A percentile compares a stretch with the other conserved stretches of the same genome.
phyloP scores from a whole-genome alignment of 2,797 vertebrate genomes.

The Sebastes ruberrimus region DNA sequence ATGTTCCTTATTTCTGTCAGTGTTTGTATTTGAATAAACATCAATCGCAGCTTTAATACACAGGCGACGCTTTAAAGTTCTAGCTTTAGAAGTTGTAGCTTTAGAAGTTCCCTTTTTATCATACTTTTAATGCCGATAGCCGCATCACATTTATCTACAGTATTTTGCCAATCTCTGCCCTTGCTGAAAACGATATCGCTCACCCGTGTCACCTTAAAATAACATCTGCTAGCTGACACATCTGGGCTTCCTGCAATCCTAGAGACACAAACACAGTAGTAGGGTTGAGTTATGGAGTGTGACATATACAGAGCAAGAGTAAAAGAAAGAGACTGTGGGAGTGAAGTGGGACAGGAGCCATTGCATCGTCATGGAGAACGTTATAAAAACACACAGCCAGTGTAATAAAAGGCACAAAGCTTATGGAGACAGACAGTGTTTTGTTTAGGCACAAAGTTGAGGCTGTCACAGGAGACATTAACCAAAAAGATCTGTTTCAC shows the following conservation, averaged over 20 bases:
- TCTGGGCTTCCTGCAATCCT: not conserved
- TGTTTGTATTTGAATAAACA: not conserved
- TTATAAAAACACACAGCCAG: constrained; percentile 23
- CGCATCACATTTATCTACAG: not conserved
- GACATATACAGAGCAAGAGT: constrained; percentile 16
- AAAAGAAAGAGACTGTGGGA: not conserved
- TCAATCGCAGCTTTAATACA: constrained; percentile 2
- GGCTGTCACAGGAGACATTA: too few relatives aligned
- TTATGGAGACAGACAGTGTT: not conserved
- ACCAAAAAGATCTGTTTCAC: not conserved
- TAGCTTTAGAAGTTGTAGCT: not conserved
- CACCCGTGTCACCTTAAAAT: constrained; percentile 3
- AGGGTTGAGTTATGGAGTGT: constrained; percentile 28
- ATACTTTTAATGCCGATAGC: not conserved
- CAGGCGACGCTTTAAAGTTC: not conserved
- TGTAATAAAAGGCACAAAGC: constrained; percentile 14
- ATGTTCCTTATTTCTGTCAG: not conserved
- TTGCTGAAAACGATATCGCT: constrained; percentile 11
- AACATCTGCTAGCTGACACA: constrained; percentile 11
- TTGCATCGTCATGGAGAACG: constrained; percentile 22
- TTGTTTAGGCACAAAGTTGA: not conserved
- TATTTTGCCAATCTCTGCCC: not conserved
- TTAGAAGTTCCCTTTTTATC: not conserved
- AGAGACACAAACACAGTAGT: constrained; percentile 12
- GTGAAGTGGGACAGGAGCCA: not conserved